Evolutionary conservation across 2,113 vertebrate species (phyloP).

Genomic region (Muntiacus reevesi): DNA sequence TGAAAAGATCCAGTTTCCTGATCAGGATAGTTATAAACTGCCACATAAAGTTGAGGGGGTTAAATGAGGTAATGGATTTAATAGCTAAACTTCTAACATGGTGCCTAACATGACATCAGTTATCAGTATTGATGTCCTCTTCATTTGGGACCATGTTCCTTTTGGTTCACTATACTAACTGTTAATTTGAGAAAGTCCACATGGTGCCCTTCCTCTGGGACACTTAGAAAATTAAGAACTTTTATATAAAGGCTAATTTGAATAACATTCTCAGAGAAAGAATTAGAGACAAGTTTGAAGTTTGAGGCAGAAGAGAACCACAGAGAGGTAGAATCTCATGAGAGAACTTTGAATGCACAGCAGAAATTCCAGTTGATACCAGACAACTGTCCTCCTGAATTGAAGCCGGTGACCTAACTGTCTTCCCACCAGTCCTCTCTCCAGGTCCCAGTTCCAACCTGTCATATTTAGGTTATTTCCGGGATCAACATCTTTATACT

Average conservation of each 20-base stretch:
- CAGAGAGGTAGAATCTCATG: not conserved
- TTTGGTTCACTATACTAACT: not conserved
- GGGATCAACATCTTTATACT: not conserved
- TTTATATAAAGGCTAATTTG: not conserved
- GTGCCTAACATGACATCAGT: not conserved
- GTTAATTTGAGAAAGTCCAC: constrained; percentile 10
- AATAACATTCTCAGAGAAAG: constrained; percentile 7
- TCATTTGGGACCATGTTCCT: not conserved
- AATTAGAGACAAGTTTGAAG: not conserved
- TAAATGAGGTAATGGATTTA: not conserved
- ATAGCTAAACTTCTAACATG: not conserved
- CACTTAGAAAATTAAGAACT: not conserved
- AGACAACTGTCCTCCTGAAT: not conserved
- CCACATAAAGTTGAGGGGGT: not conserved
- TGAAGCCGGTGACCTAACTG: not conserved
- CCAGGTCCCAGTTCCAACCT: not conserved
- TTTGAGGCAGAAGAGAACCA: not conserved
- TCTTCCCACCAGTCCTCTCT: not conserved
- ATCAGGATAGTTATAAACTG: not conserved
- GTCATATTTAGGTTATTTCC: not conserved
- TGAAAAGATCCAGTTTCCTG: not conserved
- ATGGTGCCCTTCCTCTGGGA: not conserved
- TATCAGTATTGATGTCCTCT: not conserved
- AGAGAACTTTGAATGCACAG: not conserved
- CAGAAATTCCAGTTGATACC: not conserved